Evolutionary conservation across 2,888 invertebrate genomes (phyloP).

Genomic region (Polymixis flavicincta): DNA sequence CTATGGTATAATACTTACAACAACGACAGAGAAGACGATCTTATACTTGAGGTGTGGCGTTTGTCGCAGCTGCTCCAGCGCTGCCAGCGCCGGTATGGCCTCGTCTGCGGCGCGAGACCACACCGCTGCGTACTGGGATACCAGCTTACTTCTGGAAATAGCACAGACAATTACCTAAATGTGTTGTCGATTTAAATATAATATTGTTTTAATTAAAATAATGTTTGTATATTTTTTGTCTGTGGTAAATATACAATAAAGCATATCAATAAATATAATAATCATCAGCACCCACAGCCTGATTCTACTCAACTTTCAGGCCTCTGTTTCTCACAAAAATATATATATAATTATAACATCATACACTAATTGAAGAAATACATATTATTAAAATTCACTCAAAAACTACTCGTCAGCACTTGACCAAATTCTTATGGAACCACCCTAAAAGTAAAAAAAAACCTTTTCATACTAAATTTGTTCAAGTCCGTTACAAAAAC

Average conservation of each 20-base stretch:
- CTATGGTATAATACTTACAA: slow-evolving; percentile 92
- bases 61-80: slow-evolving; percentile 94
- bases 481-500: too few species aligned
- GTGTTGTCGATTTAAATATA: not conserved
- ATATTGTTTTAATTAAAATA: not conserved
- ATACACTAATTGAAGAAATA: too few species aligned
- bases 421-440: too few species aligned
- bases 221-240: not conserved
- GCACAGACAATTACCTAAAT: not conserved
- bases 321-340: not conserved
- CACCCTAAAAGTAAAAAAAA: too few species aligned
- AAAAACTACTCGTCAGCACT: too few species aligned
- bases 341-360: too few species aligned
- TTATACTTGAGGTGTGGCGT: slow-evolving; percentile 98
- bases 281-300: not conserved
- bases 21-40: slow-evolving; percentile 98
- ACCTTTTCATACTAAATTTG: too few species aligned
- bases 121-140: slow-evolving; percentile 95
- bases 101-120: slow-evolving; percentile 96
- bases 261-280: not conserved
- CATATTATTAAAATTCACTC: too few species aligned
- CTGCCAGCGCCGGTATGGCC: slow-evolving; percentile 96
- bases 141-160: slow-evolving; percentile 90
- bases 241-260: not conserved
- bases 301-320: not conserved